Evolutionary conservation across 2,113 vertebrate genomes (phyloP).

Genomic region (Prionailurus viverrinus): DNA sequence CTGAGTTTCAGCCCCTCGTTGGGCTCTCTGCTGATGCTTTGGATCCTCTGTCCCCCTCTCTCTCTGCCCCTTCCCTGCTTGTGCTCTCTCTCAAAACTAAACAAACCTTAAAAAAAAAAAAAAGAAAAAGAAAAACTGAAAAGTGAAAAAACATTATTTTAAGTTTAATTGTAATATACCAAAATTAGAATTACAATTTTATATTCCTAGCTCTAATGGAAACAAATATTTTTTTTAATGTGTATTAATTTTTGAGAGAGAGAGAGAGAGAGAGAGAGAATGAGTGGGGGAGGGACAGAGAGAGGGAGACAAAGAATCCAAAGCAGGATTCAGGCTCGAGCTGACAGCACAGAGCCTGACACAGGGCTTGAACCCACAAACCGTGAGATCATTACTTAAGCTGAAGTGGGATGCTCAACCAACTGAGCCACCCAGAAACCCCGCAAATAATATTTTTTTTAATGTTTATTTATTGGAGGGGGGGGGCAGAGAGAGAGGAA

Average conservation of each 20-base stretch:
- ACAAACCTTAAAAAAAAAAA: too few species aligned
- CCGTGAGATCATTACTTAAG: background rate
- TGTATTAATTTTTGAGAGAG: background rate
- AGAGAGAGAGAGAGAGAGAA: background rate
- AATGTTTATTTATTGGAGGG: too few species aligned
- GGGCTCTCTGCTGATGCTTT: too few species aligned
- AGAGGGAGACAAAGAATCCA: background rate
- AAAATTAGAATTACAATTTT: slow-evolving; percentile 25
- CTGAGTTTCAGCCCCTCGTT: too few species aligned
- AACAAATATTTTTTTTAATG: background rate
- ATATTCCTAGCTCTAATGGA: background rate
- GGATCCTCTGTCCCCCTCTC: too few species aligned
- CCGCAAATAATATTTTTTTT: background rate
- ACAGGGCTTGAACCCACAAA: background rate
- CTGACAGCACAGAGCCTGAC: background rate
- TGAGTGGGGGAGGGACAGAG: background rate
- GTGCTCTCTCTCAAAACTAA: too few species aligned
- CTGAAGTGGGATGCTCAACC: background rate
- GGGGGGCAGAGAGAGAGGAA: background rate
- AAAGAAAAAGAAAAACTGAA: background rate
- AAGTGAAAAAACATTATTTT: background rate
- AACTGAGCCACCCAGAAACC: background rate
- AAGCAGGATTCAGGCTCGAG: background rate
- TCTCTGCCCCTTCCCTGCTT: too few species aligned
- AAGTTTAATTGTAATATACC: slow-evolving; percentile 3